These are phyloP conservation scores for Stomorhina lunata DNA, from an alignment of 2,888 invertebrate species.

Conservation along the genomic window DNA sequence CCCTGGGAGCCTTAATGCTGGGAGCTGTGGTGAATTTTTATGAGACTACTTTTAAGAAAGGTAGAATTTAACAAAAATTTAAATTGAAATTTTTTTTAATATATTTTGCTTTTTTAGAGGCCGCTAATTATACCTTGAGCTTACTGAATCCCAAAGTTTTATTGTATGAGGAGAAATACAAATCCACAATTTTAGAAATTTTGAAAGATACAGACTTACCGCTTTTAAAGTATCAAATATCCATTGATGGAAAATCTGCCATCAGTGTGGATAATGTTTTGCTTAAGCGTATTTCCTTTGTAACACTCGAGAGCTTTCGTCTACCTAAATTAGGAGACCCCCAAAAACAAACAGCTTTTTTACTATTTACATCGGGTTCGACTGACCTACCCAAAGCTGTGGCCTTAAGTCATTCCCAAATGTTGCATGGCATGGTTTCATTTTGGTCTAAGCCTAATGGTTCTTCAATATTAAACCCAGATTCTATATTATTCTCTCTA, in stretches of 20 bases:
- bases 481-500: conserved; percentile 53
- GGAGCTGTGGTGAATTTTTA: conserved; percentile 64
- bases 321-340: conserved; percentile 48
- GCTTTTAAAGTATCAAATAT: conserved; percentile 36
- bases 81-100: background rate
- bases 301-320: background rate
- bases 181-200: conserved; percentile 11
- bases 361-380: conserved; percentile 62
- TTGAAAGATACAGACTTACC: conserved; percentile 33
- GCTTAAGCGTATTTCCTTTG: background rate
- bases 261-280: conserved; percentile 12
- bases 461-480: background rate
- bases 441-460: conserved; percentile 51
- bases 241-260: conserved; percentile 1
- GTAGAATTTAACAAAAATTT: conserved; percentile 23
- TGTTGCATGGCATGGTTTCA: conserved; percentile 48
- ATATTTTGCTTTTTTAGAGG: conserved; percentile 24
- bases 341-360: conserved; percentile 26
- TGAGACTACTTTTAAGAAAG: conserved; percentile 58
- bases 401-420: conserved; percentile 56
- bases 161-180: conserved; percentile 61
- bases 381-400: conserved; percentile 63
- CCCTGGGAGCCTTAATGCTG: conserved; percentile 60
- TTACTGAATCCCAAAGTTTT: conserved; percentile 59
- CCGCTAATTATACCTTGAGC: conserved; percentile 36